Evolutionary conservation across 53 echinoderm and acorn worm species (phyloP).

Genomic region (Astropecten irregularis): DNA sequence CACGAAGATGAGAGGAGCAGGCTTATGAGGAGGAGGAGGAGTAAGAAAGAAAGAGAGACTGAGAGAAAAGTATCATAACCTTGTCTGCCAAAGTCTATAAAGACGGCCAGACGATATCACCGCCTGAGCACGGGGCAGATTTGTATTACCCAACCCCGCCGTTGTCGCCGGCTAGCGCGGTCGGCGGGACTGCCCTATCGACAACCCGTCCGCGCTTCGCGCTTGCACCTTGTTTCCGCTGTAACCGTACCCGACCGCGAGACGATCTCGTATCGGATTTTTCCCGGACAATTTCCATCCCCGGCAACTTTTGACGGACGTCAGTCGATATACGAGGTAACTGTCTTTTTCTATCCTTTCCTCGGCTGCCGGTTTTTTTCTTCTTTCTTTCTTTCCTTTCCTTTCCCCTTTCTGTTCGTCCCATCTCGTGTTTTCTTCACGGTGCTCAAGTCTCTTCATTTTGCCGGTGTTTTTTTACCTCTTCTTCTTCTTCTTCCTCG

Average conservation of each 20-base stretch:
- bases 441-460: too few relatives aligned
- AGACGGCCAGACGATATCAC: conserved; percentile 24
- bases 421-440: too few relatives aligned
- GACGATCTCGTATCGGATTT: conserved; percentile 46
- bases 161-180: conserved; percentile 15
- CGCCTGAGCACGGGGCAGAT: neutral
- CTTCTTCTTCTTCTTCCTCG: too few relatives aligned
- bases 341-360: conserved; percentile 4
- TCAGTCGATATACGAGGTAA: conserved; percentile 43
- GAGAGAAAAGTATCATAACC: conserved; percentile 15
- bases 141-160: conserved; percentile 36
- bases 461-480: too few relatives aligned
- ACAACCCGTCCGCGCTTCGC: conserved; percentile 23
- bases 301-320: conserved; percentile 53
- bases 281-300: conserved; percentile 46
- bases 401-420: too few relatives aligned
- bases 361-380: too few relatives aligned
- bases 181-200: conserved; percentile 30
- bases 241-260: conserved; percentile 20
- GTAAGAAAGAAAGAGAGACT: neutral
- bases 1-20: too few relatives aligned
- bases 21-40: neutral
- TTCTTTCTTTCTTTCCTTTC: neutral
- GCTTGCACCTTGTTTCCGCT: conserved; percentile 37
- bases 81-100: neutral